Conservation (phyloP, 2,797 vertebrate genomes). For the Sebastolobus alascanus region DNA sequence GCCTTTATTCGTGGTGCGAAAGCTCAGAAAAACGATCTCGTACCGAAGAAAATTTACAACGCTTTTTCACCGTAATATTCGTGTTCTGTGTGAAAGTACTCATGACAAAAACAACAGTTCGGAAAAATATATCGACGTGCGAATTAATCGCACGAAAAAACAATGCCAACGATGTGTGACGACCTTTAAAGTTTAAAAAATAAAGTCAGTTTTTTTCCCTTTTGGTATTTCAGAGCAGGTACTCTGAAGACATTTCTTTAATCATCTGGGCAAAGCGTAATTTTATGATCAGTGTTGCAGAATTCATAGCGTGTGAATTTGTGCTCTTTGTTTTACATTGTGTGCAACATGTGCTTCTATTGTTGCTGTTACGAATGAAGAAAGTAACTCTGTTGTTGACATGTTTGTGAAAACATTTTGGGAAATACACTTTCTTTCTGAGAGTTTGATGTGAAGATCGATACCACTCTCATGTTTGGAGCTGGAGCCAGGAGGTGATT, state of each 20-base stretch:
- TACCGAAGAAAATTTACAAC: no score
- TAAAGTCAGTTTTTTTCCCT: constrained; percentile 1
- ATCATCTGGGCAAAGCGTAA: constrained; percentile 6
- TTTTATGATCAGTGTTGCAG: constrained; percentile 14
- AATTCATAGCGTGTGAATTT: constrained; percentile 10
- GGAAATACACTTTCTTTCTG: neutral
- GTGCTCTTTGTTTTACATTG: neutral
- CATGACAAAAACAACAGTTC: no score
- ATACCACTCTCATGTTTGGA: neutral
- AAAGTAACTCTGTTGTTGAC: neutral
- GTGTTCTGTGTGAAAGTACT: no score
- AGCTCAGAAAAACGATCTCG: no score
- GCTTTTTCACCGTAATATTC: no score
- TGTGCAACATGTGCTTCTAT: neutral
- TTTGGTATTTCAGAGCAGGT: constrained; percentile 77
- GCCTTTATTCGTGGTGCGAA: no score
- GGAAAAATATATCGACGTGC: no score
- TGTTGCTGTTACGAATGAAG: constrained; percentile 13
- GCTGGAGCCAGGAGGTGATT: neutral
- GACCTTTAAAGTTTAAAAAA: constrained; percentile 50
- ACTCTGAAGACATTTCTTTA: constrained; percentile 72
- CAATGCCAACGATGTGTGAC: no score
- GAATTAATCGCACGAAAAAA: no score
- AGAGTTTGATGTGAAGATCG: neutral
- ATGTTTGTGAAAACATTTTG: neutral